Conservation (phyloP, 2,888 invertebrate genomes). For the Catocala fraxini region DNA sequence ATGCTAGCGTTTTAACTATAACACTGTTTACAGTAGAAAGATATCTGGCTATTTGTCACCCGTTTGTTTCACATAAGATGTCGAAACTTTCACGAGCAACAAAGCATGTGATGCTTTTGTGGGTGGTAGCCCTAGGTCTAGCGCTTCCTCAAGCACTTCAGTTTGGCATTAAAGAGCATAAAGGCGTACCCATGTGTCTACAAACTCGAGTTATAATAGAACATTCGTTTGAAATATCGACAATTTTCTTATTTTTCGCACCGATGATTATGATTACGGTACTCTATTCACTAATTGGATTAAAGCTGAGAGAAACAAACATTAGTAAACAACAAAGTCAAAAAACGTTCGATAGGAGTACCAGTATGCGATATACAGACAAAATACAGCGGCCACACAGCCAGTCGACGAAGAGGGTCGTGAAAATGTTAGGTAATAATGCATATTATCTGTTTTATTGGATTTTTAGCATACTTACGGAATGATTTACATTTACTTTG, state of each 20-base stretch:
- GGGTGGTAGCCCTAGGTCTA: constrained; percentile 92
- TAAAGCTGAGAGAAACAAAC: constrained; percentile 86
- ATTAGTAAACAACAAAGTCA: constrained; percentile 64
- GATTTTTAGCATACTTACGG: not conserved
- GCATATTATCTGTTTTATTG: not conserved
- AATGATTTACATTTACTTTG: no score
- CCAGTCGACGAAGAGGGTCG: constrained; percentile 90
- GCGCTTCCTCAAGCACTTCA: constrained; percentile 91
- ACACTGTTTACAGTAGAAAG: constrained; percentile 95
- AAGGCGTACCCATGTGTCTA: constrained; percentile 79
- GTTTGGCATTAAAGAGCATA: constrained; percentile 75
- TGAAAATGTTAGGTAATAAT: constrained; percentile 92
- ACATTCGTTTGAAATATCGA: constrained; percentile 91
- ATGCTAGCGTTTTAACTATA: constrained; percentile 93
- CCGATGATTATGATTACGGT: constrained; percentile 93
- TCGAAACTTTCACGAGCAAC: constrained; percentile 95
- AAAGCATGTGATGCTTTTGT: constrained; percentile 93
- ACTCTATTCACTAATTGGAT: constrained; percentile 90
- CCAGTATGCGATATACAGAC: constrained; percentile 56
- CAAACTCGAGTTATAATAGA: constrained; percentile 84
- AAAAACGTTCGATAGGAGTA: constrained; percentile 54
- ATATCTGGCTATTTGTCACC: constrained; percentile 89
- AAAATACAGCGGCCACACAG: constrained; percentile 76
- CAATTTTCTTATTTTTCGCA: constrained; percentile 91
- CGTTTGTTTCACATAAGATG: constrained; percentile 92